phyloP scores from a whole-genome alignment of 2,888 invertebrate species.

The Diaphora mendica region DNA sequence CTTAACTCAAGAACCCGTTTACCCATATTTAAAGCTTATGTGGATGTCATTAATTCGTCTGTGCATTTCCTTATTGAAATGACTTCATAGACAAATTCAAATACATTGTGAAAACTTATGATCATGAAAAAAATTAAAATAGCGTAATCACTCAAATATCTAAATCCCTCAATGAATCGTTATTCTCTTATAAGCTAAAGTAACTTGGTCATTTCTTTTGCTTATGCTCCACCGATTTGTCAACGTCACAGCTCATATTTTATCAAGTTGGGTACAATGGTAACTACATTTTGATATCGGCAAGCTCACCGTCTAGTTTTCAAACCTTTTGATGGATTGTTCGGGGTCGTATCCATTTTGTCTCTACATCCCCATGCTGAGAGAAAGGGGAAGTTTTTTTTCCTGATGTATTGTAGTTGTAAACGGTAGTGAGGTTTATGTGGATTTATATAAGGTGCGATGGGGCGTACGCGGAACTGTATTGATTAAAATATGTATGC shows the following conservation, averaged over 20 bases:
- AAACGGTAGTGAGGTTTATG: constrained; percentile 48
- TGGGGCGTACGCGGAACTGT: constrained; percentile 16
- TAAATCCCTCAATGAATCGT: constrained; percentile 26
- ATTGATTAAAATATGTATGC: constrained; percentile 23
- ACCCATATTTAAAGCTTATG: no score
- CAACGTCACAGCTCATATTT: constrained; percentile 84
- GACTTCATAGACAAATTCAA: no score
- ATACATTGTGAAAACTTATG: not conserved
- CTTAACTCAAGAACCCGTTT: no score
- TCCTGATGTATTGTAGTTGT: constrained; percentile 55
- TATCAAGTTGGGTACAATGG: constrained; percentile 81
- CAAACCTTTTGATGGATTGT: constrained; percentile 78
- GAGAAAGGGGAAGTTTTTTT: constrained; percentile 51
- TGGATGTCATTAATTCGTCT: no score
- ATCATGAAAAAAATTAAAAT: not conserved
- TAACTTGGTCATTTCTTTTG: constrained; percentile 48
- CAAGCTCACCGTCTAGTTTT: constrained; percentile 71
- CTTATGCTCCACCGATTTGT: constrained; percentile 69
- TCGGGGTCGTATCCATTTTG: constrained; percentile 64
- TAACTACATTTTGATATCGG: constrained; percentile 84
- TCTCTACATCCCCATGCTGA: constrained; percentile 52
- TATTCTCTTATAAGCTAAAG: constrained; percentile 25
- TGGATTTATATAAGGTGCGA: constrained; percentile 52
- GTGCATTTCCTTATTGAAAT: no score
- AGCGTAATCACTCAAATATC: constrained; percentile 16